These are phyloP conservation scores for Philereme vetulata DNA, from an alignment of 2,888 invertebrate genomes.

Conservation along the genomic window DNA sequence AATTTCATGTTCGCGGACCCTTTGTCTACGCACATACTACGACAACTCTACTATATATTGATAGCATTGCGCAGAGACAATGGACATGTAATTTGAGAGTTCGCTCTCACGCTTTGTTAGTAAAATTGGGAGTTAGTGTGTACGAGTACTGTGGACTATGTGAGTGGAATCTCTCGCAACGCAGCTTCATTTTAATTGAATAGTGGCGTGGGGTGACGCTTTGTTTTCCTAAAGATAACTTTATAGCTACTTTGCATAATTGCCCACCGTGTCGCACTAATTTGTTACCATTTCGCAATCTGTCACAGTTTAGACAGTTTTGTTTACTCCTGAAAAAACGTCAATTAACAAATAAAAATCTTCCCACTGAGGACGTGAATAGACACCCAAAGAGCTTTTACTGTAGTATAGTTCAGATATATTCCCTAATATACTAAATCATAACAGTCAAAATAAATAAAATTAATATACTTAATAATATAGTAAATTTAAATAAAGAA, in stretches of 20 bases:
- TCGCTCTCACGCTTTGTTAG: constrained; percentile 2
- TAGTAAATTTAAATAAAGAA: too few relatives aligned
- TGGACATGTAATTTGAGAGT: not conserved
- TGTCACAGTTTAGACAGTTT: constrained; percentile 59
- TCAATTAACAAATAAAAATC: too few relatives aligned
- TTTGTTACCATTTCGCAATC: constrained; percentile 78
- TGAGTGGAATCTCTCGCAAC: constrained; percentile 76
- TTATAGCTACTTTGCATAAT: constrained; percentile 80
- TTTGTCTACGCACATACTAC: constrained; percentile 47
- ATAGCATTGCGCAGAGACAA: constrained; percentile 12
- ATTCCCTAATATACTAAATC: too few relatives aligned
- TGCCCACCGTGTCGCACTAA: constrained; percentile 70
- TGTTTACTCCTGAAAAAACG: too few relatives aligned
- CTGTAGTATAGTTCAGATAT: too few relatives aligned
- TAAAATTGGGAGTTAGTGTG: constrained; percentile 11
- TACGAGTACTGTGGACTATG: constrained; percentile 46
- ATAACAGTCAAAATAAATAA: too few relatives aligned
- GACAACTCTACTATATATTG: constrained; percentile 1
- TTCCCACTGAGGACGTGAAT: too few relatives aligned
- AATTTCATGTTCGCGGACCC: constrained; percentile 75
- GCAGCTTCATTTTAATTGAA: constrained; percentile 82
- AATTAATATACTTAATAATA: too few relatives aligned
- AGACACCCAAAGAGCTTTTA: too few relatives aligned
- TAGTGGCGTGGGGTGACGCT: constrained; percentile 71
- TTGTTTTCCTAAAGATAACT: constrained; percentile 80